A percentile compares a stretch with the other conserved stretches of the same genome.
These are phyloP conservation scores for Oceanodroma leucorhoa DNA, from an alignment of 2,797 vertebrate genomes.

Conservation along the genomic window DNA sequence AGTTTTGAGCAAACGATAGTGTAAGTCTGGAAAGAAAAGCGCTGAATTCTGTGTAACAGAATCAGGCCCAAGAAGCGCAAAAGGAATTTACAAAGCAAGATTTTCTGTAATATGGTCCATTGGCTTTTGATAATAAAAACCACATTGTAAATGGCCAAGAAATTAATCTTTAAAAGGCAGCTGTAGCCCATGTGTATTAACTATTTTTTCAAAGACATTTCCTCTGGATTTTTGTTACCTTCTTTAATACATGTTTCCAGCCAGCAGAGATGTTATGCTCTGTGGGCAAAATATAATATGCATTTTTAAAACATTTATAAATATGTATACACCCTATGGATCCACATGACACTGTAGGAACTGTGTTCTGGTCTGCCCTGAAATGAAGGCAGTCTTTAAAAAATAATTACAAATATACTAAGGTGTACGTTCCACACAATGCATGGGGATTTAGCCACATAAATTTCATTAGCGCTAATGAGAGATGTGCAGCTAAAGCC, in stretches of 20 bases:
- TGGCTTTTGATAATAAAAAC: conserved; percentile 63
- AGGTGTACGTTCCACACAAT: conserved; percentile 23
- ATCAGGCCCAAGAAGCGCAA: background rate
- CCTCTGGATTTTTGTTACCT: conserved; percentile 53
- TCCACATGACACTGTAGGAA: background rate
- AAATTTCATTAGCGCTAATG: conserved; percentile 58
- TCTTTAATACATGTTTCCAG: conserved; percentile 48
- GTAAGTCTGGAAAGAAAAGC: background rate
- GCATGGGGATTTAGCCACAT: conserved; percentile 46
- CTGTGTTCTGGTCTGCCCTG: conserved; percentile 13
- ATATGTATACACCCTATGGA: conserved; percentile 63
- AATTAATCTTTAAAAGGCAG: conserved; percentile 67
- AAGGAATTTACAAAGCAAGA: conserved; percentile 49
- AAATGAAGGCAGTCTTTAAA: conserved; percentile 43
- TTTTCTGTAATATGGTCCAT: conserved; percentile 57
- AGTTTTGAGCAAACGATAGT: background rate
- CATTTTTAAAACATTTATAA: conserved; percentile 63
- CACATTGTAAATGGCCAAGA: conserved; percentile 59
- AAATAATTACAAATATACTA: conserved; percentile 59
- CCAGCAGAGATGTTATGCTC: conserved; percentile 50
- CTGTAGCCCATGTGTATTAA: conserved; percentile 66
- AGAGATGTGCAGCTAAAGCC: conserved; percentile 34
- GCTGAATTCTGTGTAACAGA: background rate
- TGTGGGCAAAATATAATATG: conserved; percentile 54
- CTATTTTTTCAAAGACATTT: conserved; percentile 54